Base-by-base conservation (phyloP, 1,140 invertebrate genomes). In the Venustaconcha ellipsiformis region DNA sequence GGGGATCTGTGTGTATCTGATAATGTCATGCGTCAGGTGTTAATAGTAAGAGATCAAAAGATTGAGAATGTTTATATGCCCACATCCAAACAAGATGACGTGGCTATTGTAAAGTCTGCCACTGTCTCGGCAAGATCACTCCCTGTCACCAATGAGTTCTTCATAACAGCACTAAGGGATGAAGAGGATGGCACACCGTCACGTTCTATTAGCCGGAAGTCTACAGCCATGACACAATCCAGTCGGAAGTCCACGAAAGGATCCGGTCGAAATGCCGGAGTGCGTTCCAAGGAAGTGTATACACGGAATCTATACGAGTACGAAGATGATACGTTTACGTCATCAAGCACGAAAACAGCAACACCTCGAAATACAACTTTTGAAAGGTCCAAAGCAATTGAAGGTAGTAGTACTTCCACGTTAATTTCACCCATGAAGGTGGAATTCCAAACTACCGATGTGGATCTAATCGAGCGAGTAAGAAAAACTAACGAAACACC, bases 1-100 rank as follows among this genome's bases (percentile, higher is more conserved):
- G 79, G 80, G 5, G 77, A 83, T 55, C 60, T 83, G n/a, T 79
- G 74, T 59, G 79, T 83, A 11, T 80, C 81, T n/a, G 81, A 83
- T 56, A 77, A 83, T 68, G 18, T 76, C 5, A 74, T 70, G 18
- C 74, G 79, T 48, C 74, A 71, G 17, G 79, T 83, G 0, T 72
- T 80, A 20, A 80, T 83, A 18, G 64, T 83, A 26, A 71, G 76
- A 17, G 74, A 77, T 57, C 74, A 78, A 11, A 70, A 83, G 62
- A 37, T 83, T 48, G 79, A 79, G 59, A 74, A 67, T 0, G 76
- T 67, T 14, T 77, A 82, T 48, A 58, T 73, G 4, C 72, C 74
- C 17, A 60, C 71, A 15, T 72, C 57, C 15, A 66, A 66, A 57
- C 37, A 57, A 17, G 48, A 57, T n/a, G 57, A 72, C 0, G 63